A percentile compares a stretch with the other conserved stretches of the same genome.
Evolutionary conservation across 2,797 vertebrate genomes (phyloP).

Genomic region (Apogon talboti): DNA sequence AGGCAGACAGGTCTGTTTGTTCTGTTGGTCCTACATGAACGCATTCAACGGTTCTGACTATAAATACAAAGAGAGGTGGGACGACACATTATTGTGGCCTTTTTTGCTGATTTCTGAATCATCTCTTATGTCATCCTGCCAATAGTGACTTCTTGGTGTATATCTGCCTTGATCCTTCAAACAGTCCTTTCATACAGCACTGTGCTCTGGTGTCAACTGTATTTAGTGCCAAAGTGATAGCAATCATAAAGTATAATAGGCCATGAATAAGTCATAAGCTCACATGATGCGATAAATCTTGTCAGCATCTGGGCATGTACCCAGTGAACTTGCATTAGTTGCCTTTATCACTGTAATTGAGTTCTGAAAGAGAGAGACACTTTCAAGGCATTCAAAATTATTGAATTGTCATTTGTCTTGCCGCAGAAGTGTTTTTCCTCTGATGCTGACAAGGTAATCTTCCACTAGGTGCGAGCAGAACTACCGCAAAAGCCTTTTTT

Average conservation of each 20-base stretch:
- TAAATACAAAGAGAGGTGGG: not conserved
- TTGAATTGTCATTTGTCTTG: conserved; percentile 71
- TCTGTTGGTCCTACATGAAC: not conserved
- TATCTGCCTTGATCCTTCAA: conserved; percentile 37
- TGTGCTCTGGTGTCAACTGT: conserved; percentile 48
- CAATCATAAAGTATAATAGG: conserved; percentile 69
- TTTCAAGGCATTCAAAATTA: conserved; percentile 62
- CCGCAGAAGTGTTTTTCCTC: conserved; percentile 58
- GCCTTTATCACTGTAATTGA: conserved; percentile 70
- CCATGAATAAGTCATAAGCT: conserved; percentile 70
- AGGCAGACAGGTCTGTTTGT: not conserved
- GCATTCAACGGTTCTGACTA: not conserved
- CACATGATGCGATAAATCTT: conserved; percentile 56
- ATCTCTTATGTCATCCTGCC: conserved; percentile 13
- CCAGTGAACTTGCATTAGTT: conserved; percentile 60
- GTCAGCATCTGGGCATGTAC: conserved; percentile 54
- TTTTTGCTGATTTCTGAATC: conserved; percentile 26
- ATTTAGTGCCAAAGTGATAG: conserved; percentile 63
- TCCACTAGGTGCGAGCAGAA: conserved; percentile 41
- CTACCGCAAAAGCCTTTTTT: conserved; percentile 37
- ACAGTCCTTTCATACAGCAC: conserved; percentile 29
- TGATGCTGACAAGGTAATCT: conserved; percentile 71
- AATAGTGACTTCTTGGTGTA: conserved; percentile 29
- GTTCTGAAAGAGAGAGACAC: conserved; percentile 56
- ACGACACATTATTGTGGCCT: not conserved